phyloP scores from a whole-genome alignment of 2,797 vertebrate species.

The Acrocephalus scirpaceus region DNA sequence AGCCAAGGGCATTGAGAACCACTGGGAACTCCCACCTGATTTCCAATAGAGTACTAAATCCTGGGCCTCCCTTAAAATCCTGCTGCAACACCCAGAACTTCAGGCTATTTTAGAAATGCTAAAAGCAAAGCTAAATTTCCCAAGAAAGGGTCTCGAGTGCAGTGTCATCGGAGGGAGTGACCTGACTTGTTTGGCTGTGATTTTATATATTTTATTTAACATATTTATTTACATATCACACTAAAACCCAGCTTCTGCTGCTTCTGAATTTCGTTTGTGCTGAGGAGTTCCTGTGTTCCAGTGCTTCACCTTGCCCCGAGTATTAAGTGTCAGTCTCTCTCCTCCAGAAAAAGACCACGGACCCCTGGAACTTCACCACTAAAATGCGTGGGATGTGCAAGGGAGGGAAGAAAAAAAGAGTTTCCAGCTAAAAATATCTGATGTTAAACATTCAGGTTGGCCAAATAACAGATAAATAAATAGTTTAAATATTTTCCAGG shows the following conservation, averaged over 20 bases:
- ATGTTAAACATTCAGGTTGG: background rate
- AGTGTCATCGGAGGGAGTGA: fast-evolving
- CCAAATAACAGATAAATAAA: constrained; percentile 13
- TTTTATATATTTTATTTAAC: background rate
- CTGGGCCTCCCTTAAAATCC: background rate
- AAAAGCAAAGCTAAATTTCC: background rate
- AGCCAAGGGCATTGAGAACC: background rate
- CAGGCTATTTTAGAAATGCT: background rate
- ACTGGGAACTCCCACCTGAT: background rate
- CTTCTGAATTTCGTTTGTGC: background rate
- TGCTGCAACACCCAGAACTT: background rate
- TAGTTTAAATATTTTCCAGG: constrained; percentile 33
- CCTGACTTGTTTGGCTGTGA: background rate
- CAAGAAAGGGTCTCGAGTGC: background rate
- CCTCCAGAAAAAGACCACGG: background rate
- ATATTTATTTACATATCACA: background rate
- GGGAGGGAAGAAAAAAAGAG: background rate
- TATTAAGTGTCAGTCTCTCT: background rate
- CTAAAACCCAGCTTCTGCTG: background rate
- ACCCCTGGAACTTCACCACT: constrained; percentile 18
- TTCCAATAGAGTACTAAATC: background rate
- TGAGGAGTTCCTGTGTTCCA: background rate
- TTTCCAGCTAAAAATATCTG: constrained; percentile 20
- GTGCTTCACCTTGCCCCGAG: background rate
- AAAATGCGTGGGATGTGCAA: background rate